phyloP scores from a whole-genome alignment of 2,113 vertebrate species.

The Epinephelus cyanopodus region DNA sequence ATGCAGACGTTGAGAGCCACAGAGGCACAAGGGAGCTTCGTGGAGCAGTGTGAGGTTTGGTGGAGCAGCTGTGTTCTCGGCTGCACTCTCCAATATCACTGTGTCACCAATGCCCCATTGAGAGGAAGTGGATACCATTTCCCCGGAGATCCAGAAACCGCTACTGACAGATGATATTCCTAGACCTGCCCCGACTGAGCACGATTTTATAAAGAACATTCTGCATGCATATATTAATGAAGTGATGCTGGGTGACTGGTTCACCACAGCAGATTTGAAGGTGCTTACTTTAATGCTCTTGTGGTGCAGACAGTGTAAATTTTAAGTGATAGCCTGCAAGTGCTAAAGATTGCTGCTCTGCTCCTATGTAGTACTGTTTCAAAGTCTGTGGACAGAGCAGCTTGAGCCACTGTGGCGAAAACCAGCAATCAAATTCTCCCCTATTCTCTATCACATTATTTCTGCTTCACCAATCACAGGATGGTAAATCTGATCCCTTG shows the following conservation, averaged over 20 bases:
- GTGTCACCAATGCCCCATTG: constrained; percentile 36
- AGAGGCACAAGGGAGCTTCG: constrained; percentile 29
- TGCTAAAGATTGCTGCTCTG: neutral
- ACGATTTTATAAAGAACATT: constrained; percentile 25
- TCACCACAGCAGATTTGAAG: neutral
- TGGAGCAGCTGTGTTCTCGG: constrained; percentile 61
- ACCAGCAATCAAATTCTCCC: neutral
- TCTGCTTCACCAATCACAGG: neutral
- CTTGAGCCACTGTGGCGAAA: neutral
- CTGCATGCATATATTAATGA: constrained; percentile 4
- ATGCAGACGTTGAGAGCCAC: constrained; percentile 54
- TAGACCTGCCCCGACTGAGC: constrained; percentile 22
- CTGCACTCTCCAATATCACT: constrained; percentile 62
- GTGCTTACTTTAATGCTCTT: neutral
- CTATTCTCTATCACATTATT: neutral
- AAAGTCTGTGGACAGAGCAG: neutral
- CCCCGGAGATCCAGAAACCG: constrained; percentile 56
- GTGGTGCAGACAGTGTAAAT: constrained; percentile 6
- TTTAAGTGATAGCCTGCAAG: neutral
- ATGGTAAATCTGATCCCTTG: neutral
- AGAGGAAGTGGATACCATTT: constrained; percentile 61
- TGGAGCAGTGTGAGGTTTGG: constrained; percentile 40
- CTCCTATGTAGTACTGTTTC: neutral
- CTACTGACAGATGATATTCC: constrained; percentile 56
- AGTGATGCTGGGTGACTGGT: neutral